These are phyloP conservation scores for Drosophila takahashii DNA, from an alignment of 1,140 invertebrate species.

Conservation along the genomic window DNA sequence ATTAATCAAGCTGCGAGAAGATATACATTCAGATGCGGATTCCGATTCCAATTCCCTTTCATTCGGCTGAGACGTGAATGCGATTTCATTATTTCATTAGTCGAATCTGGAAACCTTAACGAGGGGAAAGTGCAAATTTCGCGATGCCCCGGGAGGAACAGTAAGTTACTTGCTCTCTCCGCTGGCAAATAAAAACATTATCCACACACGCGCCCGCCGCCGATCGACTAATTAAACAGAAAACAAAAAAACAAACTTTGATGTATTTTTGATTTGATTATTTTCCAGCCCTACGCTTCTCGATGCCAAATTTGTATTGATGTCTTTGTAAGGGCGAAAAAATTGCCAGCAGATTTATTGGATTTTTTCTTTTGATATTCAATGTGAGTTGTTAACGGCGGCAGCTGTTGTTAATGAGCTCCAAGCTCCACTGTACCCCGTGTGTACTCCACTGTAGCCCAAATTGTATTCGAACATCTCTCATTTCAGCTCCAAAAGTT, in stretches of 20 bases:
- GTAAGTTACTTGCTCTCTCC: constrained; percentile 17
- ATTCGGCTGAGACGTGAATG: constrained; percentile 5
- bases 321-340: constrained; percentile 30
- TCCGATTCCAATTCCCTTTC: constrained; percentile 14
- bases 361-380: constrained; percentile 18
- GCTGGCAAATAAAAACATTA: constrained; percentile 30
- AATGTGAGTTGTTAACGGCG: constrained; percentile 29
- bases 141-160: constrained; percentile 13
- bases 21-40: constrained; percentile 7
- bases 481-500: constrained; percentile 17
- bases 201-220: constrained; percentile 6
- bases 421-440: constrained; percentile 17
- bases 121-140: constrained; percentile 37
- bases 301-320: constrained; percentile 20
- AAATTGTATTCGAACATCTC: constrained; percentile 34
- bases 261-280: constrained; percentile 39
- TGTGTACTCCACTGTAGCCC: constrained; percentile 1
- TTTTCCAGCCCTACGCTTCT: constrained; percentile 1
- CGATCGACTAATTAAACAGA: constrained; percentile 36
- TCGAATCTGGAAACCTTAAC: constrained; percentile 23
- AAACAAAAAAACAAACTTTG: constrained; percentile 13
- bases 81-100: constrained; percentile 14
- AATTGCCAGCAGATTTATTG: constrained; percentile 28
- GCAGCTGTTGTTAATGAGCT: constrained; percentile 41
- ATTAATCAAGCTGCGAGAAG: constrained; percentile 23